A percentile compares a stretch with the other conserved stretches of the same genome.
Conservation (phyloP, 2,113 vertebrate species). For the Brachypteracias leptosomus region DNA sequence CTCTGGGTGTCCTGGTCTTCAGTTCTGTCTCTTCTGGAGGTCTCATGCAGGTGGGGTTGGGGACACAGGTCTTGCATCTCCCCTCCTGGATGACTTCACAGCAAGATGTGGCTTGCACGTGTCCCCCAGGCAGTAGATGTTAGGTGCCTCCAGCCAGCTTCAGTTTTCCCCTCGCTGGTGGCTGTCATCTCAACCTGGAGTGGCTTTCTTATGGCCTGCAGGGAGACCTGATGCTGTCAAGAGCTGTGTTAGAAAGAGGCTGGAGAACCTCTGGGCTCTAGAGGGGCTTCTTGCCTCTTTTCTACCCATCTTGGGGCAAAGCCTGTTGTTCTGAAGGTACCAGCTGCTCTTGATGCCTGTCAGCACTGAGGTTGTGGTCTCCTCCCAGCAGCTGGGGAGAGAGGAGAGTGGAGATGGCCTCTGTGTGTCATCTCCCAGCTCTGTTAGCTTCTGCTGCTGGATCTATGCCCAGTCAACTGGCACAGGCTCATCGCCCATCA, state of each 20-base stretch:
- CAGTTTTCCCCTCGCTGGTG: not conserved
- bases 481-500: not conserved
- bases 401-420: accelerated
- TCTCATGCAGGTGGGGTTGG: not conserved
- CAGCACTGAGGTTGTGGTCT: not conserved
- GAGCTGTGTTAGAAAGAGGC: too few species aligned
- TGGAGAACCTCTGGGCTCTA: too few species aligned
- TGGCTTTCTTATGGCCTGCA: not conserved
- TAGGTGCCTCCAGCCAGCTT: too few species aligned
- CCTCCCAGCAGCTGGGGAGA: not conserved
- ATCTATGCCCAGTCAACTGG: not conserved
- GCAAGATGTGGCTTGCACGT: accelerated
- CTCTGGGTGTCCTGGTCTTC: not conserved
- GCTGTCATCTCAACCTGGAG: not conserved
- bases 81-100: not conserved
- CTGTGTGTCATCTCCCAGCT: not conserved
- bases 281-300: not conserved
- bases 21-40: not conserved
- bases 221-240: not conserved
- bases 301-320: not conserved
- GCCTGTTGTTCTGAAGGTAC: accelerated
- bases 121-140: too few species aligned
- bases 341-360: not conserved
- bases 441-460: not conserved
- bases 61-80: not conserved